Percentiles rank a stretch among this genome's conserved stretches.
phyloP scores from a whole-genome alignment of 2,113 vertebrate species.

The Hyperoodon ampullatus region DNA sequence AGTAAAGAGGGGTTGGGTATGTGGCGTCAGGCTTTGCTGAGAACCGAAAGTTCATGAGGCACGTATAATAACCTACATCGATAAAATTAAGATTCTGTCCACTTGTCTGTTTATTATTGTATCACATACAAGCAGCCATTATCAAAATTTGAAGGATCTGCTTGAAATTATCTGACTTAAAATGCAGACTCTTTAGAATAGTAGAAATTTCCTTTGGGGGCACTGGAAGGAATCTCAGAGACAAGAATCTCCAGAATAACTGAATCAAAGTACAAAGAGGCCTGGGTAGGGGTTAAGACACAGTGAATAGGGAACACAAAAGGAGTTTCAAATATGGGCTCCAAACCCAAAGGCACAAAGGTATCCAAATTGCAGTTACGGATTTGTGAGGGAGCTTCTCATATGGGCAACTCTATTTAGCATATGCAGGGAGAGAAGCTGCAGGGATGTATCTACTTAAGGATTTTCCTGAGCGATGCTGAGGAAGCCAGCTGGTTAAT shows the following conservation, averaged over 20 bases:
- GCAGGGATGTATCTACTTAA: not conserved
- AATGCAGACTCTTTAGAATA: not conserved
- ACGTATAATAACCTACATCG: not conserved
- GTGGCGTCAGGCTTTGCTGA: not conserved
- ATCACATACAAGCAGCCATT: not conserved
- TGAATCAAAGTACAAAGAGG: not conserved
- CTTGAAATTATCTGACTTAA: constrained; percentile 26
- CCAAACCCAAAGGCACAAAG: not conserved
- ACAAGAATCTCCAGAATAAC: not conserved
- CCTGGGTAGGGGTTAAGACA: not conserved
- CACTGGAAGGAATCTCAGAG: not conserved
- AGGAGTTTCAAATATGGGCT: not conserved
- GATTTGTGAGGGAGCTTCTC: not conserved
- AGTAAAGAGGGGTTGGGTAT: not conserved
- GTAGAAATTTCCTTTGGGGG: not conserved
- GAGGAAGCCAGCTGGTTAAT: not conserved
- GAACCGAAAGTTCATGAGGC: not conserved
- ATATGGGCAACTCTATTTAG: not conserved
- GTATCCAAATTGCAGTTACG: not conserved
- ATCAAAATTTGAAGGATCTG: not conserved
- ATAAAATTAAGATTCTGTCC: not conserved
- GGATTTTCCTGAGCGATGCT: not conserved
- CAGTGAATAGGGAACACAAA: not conserved
- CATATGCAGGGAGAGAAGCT: not conserved
- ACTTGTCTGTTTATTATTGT: not conserved